A percentile compares a stretch with the other conserved stretches of the same genome.
phyloP scores from a whole-genome alignment of 1,140 invertebrate species.

The Drosophila eugracilis region DNA sequence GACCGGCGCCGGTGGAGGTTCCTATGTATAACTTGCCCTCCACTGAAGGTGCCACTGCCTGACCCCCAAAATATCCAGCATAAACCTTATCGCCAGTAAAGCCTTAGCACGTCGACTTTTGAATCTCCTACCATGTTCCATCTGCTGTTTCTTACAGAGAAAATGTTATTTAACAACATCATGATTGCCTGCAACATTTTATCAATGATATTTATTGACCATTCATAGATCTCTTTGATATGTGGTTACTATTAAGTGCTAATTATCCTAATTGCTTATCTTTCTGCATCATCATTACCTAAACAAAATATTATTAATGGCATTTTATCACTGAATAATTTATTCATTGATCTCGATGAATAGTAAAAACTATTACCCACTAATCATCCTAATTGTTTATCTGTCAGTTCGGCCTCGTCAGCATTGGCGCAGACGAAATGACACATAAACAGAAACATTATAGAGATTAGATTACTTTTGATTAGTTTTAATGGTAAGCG shows the following conservation, averaged over 20 bases:
- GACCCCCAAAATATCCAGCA: constrained; percentile 29
- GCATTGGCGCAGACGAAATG: background rate
- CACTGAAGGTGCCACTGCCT: constrained; percentile 35
- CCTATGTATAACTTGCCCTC: constrained; percentile 23
- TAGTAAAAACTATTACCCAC: background rate
- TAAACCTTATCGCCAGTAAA: background rate
- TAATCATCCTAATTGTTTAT: constrained; percentile 21
- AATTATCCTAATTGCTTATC: constrained; percentile 21
- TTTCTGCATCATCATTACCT: background rate
- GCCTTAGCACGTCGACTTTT: background rate
- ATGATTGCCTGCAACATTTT: background rate
- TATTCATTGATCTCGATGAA: constrained; percentile 1
- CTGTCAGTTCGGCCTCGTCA: constrained; percentile 13
- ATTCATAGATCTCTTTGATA: background rate
- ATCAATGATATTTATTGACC: background rate
- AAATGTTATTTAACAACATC: background rate
- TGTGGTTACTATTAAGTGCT: background rate
- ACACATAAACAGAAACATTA: constrained; percentile 4
- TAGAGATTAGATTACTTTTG: constrained; percentile 9
- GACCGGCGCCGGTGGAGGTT: constrained; percentile 2
- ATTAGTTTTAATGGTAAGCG: background rate
- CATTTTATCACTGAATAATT: constrained; percentile 2
- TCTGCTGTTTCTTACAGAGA: background rate
- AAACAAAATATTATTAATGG: background rate
- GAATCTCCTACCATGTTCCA: background rate